These are phyloP conservation scores for Tipula helvola DNA, from an alignment of 2,888 invertebrate species.

Conservation along the genomic window DNA sequence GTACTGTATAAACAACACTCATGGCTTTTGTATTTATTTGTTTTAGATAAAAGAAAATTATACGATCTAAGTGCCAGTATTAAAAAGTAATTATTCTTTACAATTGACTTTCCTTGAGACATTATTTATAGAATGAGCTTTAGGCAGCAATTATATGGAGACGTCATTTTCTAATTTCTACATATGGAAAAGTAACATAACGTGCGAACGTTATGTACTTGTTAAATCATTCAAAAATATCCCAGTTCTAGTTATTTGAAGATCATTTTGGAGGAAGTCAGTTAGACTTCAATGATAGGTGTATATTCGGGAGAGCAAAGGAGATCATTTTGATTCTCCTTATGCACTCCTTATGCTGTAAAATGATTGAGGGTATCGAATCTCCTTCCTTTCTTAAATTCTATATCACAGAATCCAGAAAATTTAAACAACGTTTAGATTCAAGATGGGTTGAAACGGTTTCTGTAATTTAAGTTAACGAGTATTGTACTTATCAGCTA, in stretches of 20 bases:
- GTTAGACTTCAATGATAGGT: too few species aligned
- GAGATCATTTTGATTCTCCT: too few species aligned
- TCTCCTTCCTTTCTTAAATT: too few species aligned
- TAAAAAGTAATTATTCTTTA: background rate
- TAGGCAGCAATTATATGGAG: background rate
- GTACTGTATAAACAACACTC: background rate
- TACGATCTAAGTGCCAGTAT: background rate
- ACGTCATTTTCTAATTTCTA: background rate
- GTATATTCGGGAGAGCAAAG: too few species aligned
- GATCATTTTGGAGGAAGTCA: background rate
- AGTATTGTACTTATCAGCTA: too few species aligned
- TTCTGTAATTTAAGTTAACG: too few species aligned
- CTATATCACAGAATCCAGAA: too few species aligned
- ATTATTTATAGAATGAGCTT: background rate
- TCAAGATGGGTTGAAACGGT: too few species aligned
- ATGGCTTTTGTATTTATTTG: background rate
- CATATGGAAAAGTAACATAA: background rate
- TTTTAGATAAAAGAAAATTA: background rate
- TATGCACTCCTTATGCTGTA: too few species aligned
- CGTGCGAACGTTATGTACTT: background rate
- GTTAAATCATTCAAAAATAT: background rate
- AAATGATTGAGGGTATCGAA: too few species aligned
- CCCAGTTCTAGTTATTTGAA: background rate
- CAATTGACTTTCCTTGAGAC: background rate
- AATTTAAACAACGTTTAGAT: too few species aligned